A percentile compares a stretch with the other conserved stretches of the same genome.
Conservation (phyloP, 2,797 vertebrate genomes). For the Scarus forsteni region DNA sequence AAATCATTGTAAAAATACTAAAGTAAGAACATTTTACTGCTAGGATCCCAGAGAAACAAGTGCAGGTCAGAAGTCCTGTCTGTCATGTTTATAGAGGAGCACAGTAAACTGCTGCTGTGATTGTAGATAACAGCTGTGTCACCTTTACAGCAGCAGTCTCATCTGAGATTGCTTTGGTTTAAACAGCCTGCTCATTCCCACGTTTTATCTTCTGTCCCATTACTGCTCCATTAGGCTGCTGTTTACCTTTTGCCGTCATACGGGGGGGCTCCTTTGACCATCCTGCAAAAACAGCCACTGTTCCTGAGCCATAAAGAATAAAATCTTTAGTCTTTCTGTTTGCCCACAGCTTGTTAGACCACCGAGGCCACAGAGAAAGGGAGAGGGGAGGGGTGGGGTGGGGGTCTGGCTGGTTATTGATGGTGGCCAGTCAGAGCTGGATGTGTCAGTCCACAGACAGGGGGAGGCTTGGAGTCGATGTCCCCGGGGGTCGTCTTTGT, state of each 20-base stretch:
- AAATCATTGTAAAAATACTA: too few relatives aligned
- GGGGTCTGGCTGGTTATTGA: slow-evolving; percentile 70
- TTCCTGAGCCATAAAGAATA: slow-evolving; percentile 67
- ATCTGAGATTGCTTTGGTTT: slow-evolving; percentile 64
- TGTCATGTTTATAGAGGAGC: slow-evolving; percentile 19
- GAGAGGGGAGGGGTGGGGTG: background rate
- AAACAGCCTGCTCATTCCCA: slow-evolving; percentile 84
- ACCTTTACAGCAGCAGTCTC: slow-evolving; percentile 65
- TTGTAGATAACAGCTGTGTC: slow-evolving; percentile 60
- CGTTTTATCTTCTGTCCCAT: slow-evolving; percentile 70
- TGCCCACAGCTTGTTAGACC: slow-evolving; percentile 52
- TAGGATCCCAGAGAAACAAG: slow-evolving; percentile 1
- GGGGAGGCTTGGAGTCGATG: slow-evolving; percentile 69
- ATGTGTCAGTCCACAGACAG: slow-evolving; percentile 69
- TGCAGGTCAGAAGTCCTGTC: background rate
- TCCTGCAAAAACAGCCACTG: slow-evolving; percentile 68
- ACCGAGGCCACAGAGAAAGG: slow-evolving; percentile 44
- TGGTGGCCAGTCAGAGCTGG: slow-evolving; percentile 68
- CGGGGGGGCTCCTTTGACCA: slow-evolving; percentile 53
- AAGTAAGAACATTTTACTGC: too few relatives aligned
- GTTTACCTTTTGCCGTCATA: slow-evolving; percentile 73
- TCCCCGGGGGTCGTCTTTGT: slow-evolving; percentile 82
- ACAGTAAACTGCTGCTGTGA: slow-evolving; percentile 53
- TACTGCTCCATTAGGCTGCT: slow-evolving; percentile 72
- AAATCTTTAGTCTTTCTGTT: slow-evolving; percentile 65